Evolutionary conservation across 35 echinoderm and acorn worm species (phyloP).

Genomic region (Anneissia japonica): DNA sequence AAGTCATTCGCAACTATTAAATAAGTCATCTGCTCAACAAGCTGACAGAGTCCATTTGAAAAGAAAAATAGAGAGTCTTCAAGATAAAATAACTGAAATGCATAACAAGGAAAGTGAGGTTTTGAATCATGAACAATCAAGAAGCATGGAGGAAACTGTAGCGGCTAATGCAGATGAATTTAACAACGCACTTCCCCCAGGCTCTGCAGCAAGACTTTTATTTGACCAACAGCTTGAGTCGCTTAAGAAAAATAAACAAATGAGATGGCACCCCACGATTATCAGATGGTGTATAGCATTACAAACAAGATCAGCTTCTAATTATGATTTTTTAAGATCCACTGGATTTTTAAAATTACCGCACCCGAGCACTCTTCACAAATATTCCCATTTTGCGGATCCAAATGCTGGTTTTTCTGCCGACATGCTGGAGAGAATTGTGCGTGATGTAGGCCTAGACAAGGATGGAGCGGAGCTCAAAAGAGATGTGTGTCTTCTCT

Average conservation of each 20-base stretch:
- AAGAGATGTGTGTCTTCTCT: slow-evolving; percentile 6
- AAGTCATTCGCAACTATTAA: neutral
- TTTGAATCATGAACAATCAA: neutral
- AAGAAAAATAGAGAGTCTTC: neutral
- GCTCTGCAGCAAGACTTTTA: neutral
- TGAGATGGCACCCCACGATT: slow-evolving; percentile 20
- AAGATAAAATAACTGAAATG: neutral
- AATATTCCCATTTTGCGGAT: neutral
- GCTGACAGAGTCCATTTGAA: neutral
- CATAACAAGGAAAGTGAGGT: neutral
- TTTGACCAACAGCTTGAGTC: neutral
- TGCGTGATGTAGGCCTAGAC: neutral
- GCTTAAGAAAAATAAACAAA: neutral
- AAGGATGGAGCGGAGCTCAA: neutral
- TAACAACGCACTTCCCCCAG: neutral
- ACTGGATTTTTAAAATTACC: neutral
- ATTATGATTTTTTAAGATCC: neutral
- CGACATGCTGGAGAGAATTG: neutral
- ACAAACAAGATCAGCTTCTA: neutral
- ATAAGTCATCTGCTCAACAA: neutral
- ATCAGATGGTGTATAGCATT: slow-evolving; percentile 14
- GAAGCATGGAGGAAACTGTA: neutral
- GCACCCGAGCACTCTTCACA: slow-evolving; percentile 4
- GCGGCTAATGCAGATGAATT: neutral
- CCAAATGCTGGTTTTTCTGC: neutral